Conservation (phyloP, 2,113 vertebrate genomes). For the Platysternon megacephalum region DNA sequence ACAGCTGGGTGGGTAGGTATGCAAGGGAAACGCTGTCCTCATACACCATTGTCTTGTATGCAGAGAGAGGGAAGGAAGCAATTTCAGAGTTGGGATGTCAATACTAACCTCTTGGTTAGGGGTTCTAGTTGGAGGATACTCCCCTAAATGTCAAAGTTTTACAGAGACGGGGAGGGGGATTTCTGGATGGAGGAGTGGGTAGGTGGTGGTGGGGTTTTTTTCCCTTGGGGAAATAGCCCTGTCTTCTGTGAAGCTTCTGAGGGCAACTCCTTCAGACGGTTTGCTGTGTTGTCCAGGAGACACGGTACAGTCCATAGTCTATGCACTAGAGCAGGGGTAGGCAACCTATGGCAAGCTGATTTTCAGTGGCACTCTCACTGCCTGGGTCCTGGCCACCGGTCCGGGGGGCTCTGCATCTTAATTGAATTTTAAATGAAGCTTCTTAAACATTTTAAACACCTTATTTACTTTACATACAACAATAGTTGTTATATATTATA, state of each 20-base stretch:
- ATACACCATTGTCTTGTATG: background rate
- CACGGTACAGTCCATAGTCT: too few relatives aligned
- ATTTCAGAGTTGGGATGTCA: background rate
- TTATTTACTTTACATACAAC: too few relatives aligned
- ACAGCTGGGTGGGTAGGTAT: slow-evolving; percentile 56
- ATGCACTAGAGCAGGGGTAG: background rate
- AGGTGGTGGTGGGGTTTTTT: background rate
- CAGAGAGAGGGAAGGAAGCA: slow-evolving; percentile 3
- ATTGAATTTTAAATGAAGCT: too few relatives aligned
- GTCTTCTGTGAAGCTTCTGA: background rate
- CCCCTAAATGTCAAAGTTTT: background rate
- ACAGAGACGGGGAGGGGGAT: too few relatives aligned
- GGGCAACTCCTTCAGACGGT: background rate
- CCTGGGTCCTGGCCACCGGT: too few relatives aligned
- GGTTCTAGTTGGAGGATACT: background rate
- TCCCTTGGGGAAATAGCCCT: background rate
- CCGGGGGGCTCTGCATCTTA: too few relatives aligned
- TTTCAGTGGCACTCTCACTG: too few relatives aligned
- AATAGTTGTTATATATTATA: too few relatives aligned
- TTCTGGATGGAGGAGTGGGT: background rate
- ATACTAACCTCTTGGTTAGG: background rate
- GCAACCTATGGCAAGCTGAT: too few relatives aligned
- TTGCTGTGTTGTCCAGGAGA: fast-evolving
- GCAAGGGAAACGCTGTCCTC: slow-evolving; percentile 11
- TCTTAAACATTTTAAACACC: too few relatives aligned